Evolutionary conservation across 2,113 vertebrate genomes (phyloP).

Genomic region (Nesoenas mayeri): DNA sequence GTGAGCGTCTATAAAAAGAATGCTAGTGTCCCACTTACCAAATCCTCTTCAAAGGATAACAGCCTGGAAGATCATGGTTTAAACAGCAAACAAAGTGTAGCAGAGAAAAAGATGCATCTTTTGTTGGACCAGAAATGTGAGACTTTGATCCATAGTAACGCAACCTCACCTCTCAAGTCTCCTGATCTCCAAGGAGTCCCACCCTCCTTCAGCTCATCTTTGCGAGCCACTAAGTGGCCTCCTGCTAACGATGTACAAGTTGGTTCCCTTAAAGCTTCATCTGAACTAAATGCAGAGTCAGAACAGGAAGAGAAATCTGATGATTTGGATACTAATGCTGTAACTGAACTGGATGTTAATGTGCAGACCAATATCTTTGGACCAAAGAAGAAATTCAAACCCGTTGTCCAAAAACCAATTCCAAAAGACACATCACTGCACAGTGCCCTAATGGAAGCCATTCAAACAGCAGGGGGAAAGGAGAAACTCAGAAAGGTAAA

Average conservation of each 20-base stretch:
- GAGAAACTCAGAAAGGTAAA: constrained; percentile 90
- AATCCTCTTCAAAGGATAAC: constrained; percentile 22
- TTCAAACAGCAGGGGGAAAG: constrained; percentile 84
- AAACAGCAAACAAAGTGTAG: constrained; percentile 4
- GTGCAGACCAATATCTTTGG: constrained; percentile 80
- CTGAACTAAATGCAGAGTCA: not conserved
- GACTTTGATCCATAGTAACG: not conserved
- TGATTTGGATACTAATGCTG: not conserved
- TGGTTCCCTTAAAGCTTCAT: not conserved
- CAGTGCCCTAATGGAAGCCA: constrained; percentile 90
- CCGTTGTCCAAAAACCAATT: constrained; percentile 80
- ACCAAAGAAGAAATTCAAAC: constrained; percentile 89
- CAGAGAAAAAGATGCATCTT: not conserved
- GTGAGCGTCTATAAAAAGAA: constrained; percentile 23
- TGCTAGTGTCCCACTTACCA: not conserved
- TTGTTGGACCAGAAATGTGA: not conserved
- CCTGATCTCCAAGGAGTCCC: not conserved
- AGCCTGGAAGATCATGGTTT: constrained; percentile 2
- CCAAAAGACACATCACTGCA: constrained; percentile 87
- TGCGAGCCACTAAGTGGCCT: constrained; percentile 12
- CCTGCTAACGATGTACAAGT: not conserved
- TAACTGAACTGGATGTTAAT: not conserved
- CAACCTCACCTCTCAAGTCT: not conserved
- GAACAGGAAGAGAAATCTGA: constrained; percentile 38
- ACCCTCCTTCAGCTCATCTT: not conserved